Evolutionary conservation across 2,888 invertebrate species (phyloP), one percentile per base, ranked within the genome.

Genomic region (Agonopterix subpropinquella): DNA sequence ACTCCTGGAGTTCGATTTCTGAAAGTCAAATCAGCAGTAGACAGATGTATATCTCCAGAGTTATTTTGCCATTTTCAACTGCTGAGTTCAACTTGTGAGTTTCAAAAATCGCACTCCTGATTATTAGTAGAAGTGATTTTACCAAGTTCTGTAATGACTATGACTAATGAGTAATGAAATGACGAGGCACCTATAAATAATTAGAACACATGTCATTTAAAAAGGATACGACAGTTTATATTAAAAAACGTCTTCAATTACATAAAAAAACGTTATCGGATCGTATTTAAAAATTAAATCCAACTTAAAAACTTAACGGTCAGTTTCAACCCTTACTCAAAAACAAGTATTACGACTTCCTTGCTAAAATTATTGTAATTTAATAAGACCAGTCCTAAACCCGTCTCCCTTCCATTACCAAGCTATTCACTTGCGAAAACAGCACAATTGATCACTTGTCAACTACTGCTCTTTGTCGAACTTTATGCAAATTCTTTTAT

Each of bases 381-480:
- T 86, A 84, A 85, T 86, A 82, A 79, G 28, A 77, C 74, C 65
- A 52, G 69, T 63, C 64, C 47, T 45, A 69, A 76, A 28, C 28
- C 28, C 66, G 44, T 61, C 67, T 66, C 67, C 64, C 55, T 50
- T 37, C 58, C 59, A 77, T 80, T 77, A 72, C 28, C 56, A 57
- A 63, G 47, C 62, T 62, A 78, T 79, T 80, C 81, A 77, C 59
- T 77, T 66, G 77, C 73, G 60, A 79, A 76, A 71, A 66, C 70
- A 66, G 60, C 60, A 84, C 81, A 85, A 86, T 82, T 75, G 83
- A 78, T 84, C 83, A 85, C 84, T 84, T 85, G 85, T 78, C 78
- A 74, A 71, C 67, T 63, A 62, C 55, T 56, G 59, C 61, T 59
- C 67, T 71, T 77, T 77, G 77, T 77, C 59, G 45, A 53, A 41